phyloP scores from a whole-genome alignment of 2,888 invertebrate species.

The Neoitamus cyanurus region DNA sequence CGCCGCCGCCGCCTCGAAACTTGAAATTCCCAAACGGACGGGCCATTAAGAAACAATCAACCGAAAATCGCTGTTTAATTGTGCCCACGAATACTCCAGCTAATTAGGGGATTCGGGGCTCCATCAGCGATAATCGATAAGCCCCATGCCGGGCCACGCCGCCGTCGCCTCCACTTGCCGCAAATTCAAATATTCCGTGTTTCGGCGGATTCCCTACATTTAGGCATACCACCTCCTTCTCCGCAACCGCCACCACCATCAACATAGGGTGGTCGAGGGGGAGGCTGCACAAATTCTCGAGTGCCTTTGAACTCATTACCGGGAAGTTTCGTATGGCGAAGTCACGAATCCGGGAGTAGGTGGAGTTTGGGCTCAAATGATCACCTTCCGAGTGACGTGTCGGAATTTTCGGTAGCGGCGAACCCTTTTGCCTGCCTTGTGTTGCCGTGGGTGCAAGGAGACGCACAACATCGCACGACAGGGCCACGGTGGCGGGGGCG shows the following conservation, averaged over 20 bases:
- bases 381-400: constrained; percentile 10
- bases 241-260: background rate
- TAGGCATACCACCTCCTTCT: background rate
- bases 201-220: background rate
- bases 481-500: background rate
- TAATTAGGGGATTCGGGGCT: constrained; percentile 34
- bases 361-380: background rate
- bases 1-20: background rate
- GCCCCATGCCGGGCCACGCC: background rate
- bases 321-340: background rate
- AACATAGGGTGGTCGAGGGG: background rate
- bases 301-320: constrained; percentile 34
- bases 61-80: constrained; percentile 40
- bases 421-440: background rate
- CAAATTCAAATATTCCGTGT: constrained; percentile 9
- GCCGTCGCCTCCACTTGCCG: background rate
- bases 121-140: constrained; percentile 41
- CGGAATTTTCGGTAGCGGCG: constrained; percentile 9
- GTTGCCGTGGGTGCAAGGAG: background rate
- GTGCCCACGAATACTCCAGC: constrained; percentile 29
- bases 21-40: constrained; percentile 19
- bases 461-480: background rate
- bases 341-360: constrained; percentile 3
- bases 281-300: constrained; percentile 9
- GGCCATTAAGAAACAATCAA: constrained; percentile 42